Base-by-base conservation (phyloP, 1,140 invertebrate genomes). In the Neodiprion lecontei region DNA sequence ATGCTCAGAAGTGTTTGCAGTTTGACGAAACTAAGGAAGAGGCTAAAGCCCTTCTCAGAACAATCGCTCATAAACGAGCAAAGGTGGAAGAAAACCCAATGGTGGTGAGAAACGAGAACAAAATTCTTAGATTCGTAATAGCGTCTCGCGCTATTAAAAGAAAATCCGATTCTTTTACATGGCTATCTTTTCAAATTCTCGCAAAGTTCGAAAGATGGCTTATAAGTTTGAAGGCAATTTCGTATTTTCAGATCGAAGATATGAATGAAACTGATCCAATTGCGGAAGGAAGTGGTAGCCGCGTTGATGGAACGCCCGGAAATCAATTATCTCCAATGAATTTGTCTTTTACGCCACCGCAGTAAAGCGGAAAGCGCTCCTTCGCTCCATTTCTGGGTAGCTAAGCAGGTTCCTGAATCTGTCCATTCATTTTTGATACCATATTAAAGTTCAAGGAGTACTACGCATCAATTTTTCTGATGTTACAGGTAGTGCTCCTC, bases 1-100 rank as follows among this genome's bases (percentile, higher is more conserved):
- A 96, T 87, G 97, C 97, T 0, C 96, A 98, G 82, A 98, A 97
- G 84, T 99, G 97, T 87, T 90, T 98, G 67, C 94, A 96, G 80
- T 95, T 94, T 85, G 93, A 93, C 77, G 93, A 93, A 94, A 97
- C 96, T 0, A 96, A 96, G 88, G 96, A 97, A 88, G 96, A 96
- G 85, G 97, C 95, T 0, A 98, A 97, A 87, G 93, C 94, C 1
- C 89, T 98, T 72, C 84, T 98, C 0, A 94, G 94, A 86, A 93
- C 93, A 1, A 97, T 98, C 69, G 92, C 94, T 48, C 91, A 91
- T 73, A 92, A 91, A 79, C 88, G 93, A 84, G 88, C 84, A 10
- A 89, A 90, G 82, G 84, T 89, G 14, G 89, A 90, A 73, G 88
- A 89, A 73, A 88, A 84, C 76, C 85, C 85, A 48, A 90, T 90